Conservation (phyloP, 2,113 vertebrate species). For the Dasyornis broadbenti region DNA sequence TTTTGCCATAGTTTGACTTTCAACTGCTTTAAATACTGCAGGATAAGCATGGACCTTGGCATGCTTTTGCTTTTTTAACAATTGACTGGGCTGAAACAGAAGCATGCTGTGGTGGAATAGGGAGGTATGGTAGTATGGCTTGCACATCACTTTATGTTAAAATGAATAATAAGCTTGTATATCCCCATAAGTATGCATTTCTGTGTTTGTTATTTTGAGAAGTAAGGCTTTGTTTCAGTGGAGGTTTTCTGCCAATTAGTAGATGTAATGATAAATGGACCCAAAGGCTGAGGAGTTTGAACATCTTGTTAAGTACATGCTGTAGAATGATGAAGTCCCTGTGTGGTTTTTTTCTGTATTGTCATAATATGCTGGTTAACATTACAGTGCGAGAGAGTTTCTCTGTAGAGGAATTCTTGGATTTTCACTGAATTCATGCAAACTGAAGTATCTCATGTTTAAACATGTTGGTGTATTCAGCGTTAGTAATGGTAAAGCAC, state of each 20-base stretch:
- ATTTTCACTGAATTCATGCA: not conserved
- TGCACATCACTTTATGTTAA: not conserved
- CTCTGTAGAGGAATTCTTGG: not conserved
- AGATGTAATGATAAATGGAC: not conserved
- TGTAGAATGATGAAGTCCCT: not conserved
- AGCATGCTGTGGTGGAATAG: not conserved
- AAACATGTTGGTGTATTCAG: not conserved
- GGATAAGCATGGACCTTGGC: not conserved
- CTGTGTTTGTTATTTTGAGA: not conserved
- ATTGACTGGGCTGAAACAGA: not conserved
- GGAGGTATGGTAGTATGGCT: not conserved
- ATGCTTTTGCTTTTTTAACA: not conserved
- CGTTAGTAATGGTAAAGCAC: not conserved
- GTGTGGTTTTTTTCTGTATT: not conserved
- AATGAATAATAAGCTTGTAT: not conserved
- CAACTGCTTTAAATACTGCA: accelerated
- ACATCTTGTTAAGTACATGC: not conserved
- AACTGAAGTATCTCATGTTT: not conserved
- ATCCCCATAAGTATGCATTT: not conserved
- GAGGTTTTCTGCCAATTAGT: not conserved
- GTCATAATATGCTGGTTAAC: not conserved
- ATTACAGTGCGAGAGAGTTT: not conserved
- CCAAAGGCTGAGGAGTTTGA: not conserved
- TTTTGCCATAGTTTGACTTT: not conserved
- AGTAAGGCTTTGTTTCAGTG: not conserved